Conservation (phyloP, 2,888 invertebrate species). For the Eremobia ochroleuca region DNA sequence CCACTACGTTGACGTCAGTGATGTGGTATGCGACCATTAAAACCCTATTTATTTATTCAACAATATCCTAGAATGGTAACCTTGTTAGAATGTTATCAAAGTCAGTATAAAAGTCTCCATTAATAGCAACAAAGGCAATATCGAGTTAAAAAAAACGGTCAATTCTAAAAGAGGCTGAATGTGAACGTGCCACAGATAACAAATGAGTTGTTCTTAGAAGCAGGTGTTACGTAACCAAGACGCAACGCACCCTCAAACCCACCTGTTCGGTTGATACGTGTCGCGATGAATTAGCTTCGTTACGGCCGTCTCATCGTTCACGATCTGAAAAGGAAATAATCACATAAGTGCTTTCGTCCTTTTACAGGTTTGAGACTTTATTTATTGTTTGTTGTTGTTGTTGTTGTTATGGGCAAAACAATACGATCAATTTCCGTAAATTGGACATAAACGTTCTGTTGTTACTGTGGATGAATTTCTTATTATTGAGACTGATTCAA, state of each 20-base stretch:
- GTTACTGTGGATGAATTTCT: constrained; percentile 5
- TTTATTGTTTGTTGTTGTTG: constrained; percentile 57
- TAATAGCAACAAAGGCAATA: constrained; percentile 29
- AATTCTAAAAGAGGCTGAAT: constrained; percentile 43
- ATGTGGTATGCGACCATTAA: constrained; percentile 11
- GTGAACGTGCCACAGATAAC: constrained; percentile 69
- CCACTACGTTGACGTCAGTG: constrained; percentile 4
- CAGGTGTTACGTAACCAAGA: constrained; percentile 62
- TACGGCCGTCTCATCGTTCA: constrained; percentile 78
- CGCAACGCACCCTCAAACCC: constrained; percentile 66
- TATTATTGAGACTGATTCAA: constrained; percentile 11
- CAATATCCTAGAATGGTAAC: constrained; percentile 20
- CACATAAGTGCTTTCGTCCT: constrained; percentile 58
- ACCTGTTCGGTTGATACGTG: constrained; percentile 78
- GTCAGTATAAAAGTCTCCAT: constrained; percentile 11
- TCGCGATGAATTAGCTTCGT: constrained; percentile 70
- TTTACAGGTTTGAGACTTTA: constrained; percentile 31
- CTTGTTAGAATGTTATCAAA: constrained; percentile 5
- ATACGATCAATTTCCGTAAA: constrained; percentile 32
- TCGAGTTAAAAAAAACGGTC: constrained; percentile 31
- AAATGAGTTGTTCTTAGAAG: constrained; percentile 61
- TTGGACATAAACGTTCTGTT: constrained; percentile 12
- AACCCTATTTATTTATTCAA: constrained; percentile 4
- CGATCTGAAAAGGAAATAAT: constrained; percentile 74
- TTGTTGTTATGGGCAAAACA: constrained; percentile 23